These are phyloP conservation scores for Enteromius treurensis DNA, from an alignment of 2,797 vertebrate genomes.

Conservation along the genomic window DNA sequence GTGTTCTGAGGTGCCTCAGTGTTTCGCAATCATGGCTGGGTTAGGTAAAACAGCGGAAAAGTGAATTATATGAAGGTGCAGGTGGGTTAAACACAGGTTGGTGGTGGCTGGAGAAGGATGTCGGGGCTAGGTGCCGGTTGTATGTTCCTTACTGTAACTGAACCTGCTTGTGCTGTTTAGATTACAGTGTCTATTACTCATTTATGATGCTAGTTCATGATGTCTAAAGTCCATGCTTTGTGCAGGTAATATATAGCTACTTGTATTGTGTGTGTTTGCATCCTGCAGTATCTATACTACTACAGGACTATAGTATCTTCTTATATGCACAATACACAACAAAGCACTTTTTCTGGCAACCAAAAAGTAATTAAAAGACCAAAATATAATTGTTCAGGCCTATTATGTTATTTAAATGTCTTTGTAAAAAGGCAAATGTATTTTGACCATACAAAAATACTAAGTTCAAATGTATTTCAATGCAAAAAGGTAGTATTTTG, in stretches of 20 bases:
- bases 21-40: conserved; percentile 11
- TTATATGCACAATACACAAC: too few relatives aligned
- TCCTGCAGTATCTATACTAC: neutral
- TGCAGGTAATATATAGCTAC: neutral
- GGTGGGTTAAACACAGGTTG: neutral
- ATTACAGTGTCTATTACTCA: conserved; percentile 57
- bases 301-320: neutral
- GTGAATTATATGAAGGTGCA: conserved; percentile 32
- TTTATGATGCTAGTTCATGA: conserved; percentile 45
- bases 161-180: conserved; percentile 18
- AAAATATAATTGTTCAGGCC: too few relatives aligned
- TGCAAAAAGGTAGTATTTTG: too few relatives aligned
- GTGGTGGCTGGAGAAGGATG: neutral
- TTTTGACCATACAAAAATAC: too few relatives aligned
- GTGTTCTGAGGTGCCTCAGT: neutral
- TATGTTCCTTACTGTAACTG: neutral
- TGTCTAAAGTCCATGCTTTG: conserved; percentile 34
- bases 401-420: too few relatives aligned
- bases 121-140: neutral
- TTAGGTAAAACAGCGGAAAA: conserved; percentile 44
- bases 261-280: neutral
- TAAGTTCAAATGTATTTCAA: too few relatives aligned
- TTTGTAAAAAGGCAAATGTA: too few relatives aligned
- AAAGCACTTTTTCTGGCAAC: too few relatives aligned
- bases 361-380: too few relatives aligned